These are phyloP conservation scores for Drosophila engyochracea DNA, from an alignment of 2,888 invertebrate species.

Conservation along the genomic window DNA sequence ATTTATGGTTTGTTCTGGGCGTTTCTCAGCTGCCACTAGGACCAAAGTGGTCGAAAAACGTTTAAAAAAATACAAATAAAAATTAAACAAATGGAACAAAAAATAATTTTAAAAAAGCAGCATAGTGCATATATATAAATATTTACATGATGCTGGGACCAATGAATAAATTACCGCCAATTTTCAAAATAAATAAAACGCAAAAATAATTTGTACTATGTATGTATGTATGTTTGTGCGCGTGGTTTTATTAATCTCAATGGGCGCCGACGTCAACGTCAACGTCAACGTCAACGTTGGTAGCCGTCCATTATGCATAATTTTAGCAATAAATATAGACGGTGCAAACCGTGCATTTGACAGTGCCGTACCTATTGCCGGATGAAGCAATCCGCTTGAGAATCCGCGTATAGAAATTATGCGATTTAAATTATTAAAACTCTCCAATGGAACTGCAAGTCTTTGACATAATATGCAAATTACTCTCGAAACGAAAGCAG, in stretches of 20 bases:
- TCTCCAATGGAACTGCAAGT: slow-evolving; percentile 1
- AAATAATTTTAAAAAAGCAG: slow-evolving; percentile 18
- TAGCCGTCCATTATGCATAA: slow-evolving; percentile 56
- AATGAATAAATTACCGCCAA: slow-evolving; percentile 77
- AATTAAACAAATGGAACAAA: background rate
- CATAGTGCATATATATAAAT: slow-evolving; percentile 78
- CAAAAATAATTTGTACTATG: slow-evolving; percentile 71
- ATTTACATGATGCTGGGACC: slow-evolving; percentile 72
- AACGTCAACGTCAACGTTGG: slow-evolving; percentile 1
- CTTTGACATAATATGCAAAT: slow-evolving; percentile 15
- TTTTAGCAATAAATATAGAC: slow-evolving; percentile 75
- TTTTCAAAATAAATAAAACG: slow-evolving; percentile 79
- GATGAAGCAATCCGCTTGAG: slow-evolving; percentile 46
- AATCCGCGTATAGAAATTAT: slow-evolving; percentile 29
- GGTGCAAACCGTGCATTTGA: slow-evolving; percentile 63
- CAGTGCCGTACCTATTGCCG: slow-evolving; percentile 27
- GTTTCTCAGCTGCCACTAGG: slow-evolving; percentile 22
- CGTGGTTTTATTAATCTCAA: slow-evolving; percentile 55
- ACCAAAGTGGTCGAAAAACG: slow-evolving; percentile 33
- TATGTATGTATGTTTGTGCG: slow-evolving; percentile 23
- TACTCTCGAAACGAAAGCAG: background rate
- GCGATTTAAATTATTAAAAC: slow-evolving; percentile 26
- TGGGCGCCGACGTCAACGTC: slow-evolving; percentile 16
- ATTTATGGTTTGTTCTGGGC: slow-evolving; percentile 37
- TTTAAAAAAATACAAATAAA: background rate